Conservation (phyloP, 2,888 invertebrate genomes). For the Perithous albicinctus region DNA sequence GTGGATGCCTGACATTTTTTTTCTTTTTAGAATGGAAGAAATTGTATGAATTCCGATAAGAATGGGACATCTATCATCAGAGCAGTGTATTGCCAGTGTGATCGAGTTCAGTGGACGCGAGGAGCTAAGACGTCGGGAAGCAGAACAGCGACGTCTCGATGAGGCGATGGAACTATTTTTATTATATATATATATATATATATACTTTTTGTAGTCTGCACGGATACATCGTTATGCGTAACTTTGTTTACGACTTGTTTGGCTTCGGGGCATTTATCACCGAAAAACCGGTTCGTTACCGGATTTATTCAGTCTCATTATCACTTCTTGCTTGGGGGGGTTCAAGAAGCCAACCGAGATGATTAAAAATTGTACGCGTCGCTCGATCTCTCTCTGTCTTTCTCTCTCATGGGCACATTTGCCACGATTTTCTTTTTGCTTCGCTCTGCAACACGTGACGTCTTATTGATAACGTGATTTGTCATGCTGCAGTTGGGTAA, state of each 20-base stretch:
- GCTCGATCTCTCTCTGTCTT: slow-evolving; percentile 14
- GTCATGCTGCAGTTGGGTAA: too few species aligned
- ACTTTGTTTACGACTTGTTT: slow-evolving; percentile 77
- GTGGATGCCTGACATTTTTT: too few species aligned
- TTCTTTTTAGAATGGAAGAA: too few species aligned
- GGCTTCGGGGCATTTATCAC: slow-evolving; percentile 71
- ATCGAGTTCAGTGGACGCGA: slow-evolving; percentile 46
- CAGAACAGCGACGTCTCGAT: slow-evolving; percentile 9
- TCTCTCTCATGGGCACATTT: too few species aligned
- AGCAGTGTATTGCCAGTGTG: too few species aligned
- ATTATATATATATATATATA: too few species aligned
- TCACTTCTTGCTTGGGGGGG: slow-evolving; percentile 76
- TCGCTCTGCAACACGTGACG: slow-evolving; percentile 38
- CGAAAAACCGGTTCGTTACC: slow-evolving; percentile 78
- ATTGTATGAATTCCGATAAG: too few species aligned
- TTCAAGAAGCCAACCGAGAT: slow-evolving; percentile 79
- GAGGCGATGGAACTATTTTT: too few species aligned
- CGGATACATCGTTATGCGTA: slow-evolving; percentile 22
- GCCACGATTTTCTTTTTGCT: slow-evolving; percentile 22
- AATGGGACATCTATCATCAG: too few species aligned
- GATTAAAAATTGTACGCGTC: slow-evolving; percentile 71
- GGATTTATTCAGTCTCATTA: slow-evolving; percentile 80
- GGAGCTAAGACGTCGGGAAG: slow-evolving; percentile 24
- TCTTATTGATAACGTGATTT: slow-evolving; percentile 1
- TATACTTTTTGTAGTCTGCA: too few species aligned